Base-by-base conservation (phyloP, 1,140 invertebrate genomes). In the Pseudomyrmex gracilis region DNA sequence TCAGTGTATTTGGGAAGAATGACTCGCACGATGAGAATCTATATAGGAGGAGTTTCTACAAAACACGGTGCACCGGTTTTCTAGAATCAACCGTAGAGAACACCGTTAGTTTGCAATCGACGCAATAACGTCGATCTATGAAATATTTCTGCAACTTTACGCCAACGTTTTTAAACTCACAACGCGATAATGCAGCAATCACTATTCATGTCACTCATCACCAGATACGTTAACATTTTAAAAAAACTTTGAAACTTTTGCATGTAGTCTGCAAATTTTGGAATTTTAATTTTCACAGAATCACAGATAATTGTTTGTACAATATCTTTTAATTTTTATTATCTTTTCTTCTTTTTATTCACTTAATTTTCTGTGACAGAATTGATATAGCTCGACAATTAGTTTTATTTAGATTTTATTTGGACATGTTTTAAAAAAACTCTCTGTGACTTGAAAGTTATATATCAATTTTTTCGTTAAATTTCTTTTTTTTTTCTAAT, bases 81-180 rank as follows among this genome's bases (percentile, higher is more conserved):
- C 34, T 70, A 70, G 34, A 15, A 78, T 58, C 4, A 7, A 78
- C 43, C 51, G 17, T 57, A 47, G 17, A 34, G 20, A 68, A 78
- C 13, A n/a, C 61, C 74, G 43, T 78, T 70, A 70, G n/a, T n/a
- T n/a, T n/a, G n/a, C n/a, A n/a, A n/a, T n/a, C n/a, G 43, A 57
- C 13, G 15, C 20, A 70, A 70, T 68, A 15, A 67, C 2, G 9
- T 17, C 57, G 9, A 10, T 67, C 51, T 66, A 20, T 43, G 4
- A 77, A 67, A 20, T 4, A 1, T 57, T 77, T 67, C 4, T 13
- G 17, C 17, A 5, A 34, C 49, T 9, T 78, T 15, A 2, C 10
- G 2, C 22, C 2, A 43, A 51, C 13, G 34, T 12, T 63, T 58
- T 9, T 2, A 74, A 49, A 70, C 17, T 4, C 43, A 22, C n/a